Evolutionary conservation across 2,888 invertebrate species (phyloP).

Genomic region (Belgica antarctica): DNA sequence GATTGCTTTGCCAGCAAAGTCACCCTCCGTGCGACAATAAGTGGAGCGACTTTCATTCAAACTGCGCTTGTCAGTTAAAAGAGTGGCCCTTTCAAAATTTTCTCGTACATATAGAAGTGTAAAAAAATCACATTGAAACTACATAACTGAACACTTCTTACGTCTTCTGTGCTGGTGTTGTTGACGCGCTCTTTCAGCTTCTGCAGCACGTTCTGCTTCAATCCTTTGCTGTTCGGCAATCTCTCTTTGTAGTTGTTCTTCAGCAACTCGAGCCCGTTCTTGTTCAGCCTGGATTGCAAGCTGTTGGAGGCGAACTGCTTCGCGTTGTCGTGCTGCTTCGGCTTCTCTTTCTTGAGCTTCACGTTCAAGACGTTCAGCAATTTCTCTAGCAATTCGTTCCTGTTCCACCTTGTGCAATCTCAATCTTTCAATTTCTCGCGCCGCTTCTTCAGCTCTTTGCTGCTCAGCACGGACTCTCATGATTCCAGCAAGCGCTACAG

Average conservation of each 20-base stretch:
- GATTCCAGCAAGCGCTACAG: neutral
- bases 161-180: neutral
- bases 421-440: conserved; percentile 23
- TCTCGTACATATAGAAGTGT: too few species aligned
- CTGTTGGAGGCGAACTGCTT: conserved; percentile 20
- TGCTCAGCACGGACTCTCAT: neutral
- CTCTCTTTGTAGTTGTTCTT: conserved; percentile 32
- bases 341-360: conserved; percentile 24
- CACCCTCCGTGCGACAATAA: too few species aligned
- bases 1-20: too few species aligned
- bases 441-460: conserved; percentile 21
- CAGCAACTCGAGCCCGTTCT: conserved; percentile 29
- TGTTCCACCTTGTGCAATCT: neutral
- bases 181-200: conserved; percentile 15
- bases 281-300: conserved; percentile 27
- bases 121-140: too few species aligned
- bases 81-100: too few species aligned
- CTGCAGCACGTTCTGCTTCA: conserved; percentile 43
- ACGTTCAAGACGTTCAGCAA: neutral
- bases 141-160: conserved; percentile 26
- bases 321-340: conserved; percentile 33
- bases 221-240: conserved; percentile 32
- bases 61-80: too few species aligned
- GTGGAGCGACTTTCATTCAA: too few species aligned
- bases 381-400: conserved; percentile 22